Percentiles rank a stretch among this genome's conserved stretches.
phyloP scores from a whole-genome alignment of 2,113 vertebrate species.

The Lasiurus cinereus region DNA sequence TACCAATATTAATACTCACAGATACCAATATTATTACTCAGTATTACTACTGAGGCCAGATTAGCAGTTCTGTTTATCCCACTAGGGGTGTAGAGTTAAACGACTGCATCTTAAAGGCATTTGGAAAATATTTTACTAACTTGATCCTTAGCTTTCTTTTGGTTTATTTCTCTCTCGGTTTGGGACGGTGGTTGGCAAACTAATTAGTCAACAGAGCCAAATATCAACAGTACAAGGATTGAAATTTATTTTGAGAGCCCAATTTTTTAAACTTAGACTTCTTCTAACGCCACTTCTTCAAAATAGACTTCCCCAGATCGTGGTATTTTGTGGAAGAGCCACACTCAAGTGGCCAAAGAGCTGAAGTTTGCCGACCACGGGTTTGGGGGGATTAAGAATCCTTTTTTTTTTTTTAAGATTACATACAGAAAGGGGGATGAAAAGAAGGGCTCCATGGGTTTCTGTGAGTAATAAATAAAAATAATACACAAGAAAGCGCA shows the following conservation, averaged over 20 bases:
- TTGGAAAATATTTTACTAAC: background rate
- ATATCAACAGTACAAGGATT: no score
- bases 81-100: background rate
- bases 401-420: background rate
- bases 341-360: no score
- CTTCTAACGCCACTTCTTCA: no score
- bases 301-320: no score
- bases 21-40: background rate
- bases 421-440: background rate
- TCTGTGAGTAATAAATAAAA: slow-evolving; percentile 6
- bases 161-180: background rate
- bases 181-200: no score
- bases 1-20: background rate
- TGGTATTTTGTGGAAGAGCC: no score
- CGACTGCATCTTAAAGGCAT: background rate
- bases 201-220: no score
- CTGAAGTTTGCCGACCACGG: no score
- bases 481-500: fast-evolving
- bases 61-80: background rate
- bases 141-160: background rate
- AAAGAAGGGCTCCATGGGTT: background rate
- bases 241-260: no score
- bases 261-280: no score
- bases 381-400: background rate
- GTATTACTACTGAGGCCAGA: background rate